Percentiles rank a stretch among this genome's conserved stretches.
Evolutionary conservation across 2,888 invertebrate genomes (phyloP).

Genomic region (Epirrita christyi): DNA sequence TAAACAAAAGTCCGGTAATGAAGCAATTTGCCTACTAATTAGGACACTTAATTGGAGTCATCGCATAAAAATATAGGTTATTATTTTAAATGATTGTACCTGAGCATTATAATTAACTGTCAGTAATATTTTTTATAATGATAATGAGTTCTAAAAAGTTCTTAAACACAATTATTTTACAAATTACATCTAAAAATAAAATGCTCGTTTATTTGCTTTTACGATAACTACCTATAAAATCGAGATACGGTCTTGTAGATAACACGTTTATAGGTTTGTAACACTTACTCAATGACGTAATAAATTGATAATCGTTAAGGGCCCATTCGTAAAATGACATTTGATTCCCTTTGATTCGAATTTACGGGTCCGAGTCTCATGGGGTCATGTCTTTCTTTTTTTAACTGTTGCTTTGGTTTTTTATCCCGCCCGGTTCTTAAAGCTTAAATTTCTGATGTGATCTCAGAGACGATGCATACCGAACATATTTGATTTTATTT

Average conservation of each 20-base stretch:
- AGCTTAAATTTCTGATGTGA: conserved; percentile 82
- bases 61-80: conserved; percentile 29
- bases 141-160: conserved; percentile 12
- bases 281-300: conserved; percentile 49
- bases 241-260: conserved; percentile 40
- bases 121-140: conserved; percentile 20
- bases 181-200: conserved; percentile 24
- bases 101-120: conserved; percentile 20
- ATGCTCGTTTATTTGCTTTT: conserved; percentile 35
- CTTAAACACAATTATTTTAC: conserved; percentile 25
- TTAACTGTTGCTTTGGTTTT: conserved; percentile 55
- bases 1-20: conserved; percentile 28
- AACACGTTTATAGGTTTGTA: conserved; percentile 47
- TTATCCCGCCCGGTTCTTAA: conserved; percentile 68
- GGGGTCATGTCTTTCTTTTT: conserved; percentile 62
- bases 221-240: conserved; percentile 35
- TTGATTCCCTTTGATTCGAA: conserved; percentile 80
- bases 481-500: conserved; percentile 80
- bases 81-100: conserved; percentile 24
- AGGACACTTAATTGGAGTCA: conserved; percentile 22
- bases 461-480: conserved; percentile 79
- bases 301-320: conserved; percentile 61
- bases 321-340: conserved; percentile 73
- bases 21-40: conserved; percentile 31
- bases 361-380: conserved; percentile 72